Evolutionary conservation across 2,113 vertebrate genomes (phyloP).

Genomic region (Saimiri boliviensis): DNA sequence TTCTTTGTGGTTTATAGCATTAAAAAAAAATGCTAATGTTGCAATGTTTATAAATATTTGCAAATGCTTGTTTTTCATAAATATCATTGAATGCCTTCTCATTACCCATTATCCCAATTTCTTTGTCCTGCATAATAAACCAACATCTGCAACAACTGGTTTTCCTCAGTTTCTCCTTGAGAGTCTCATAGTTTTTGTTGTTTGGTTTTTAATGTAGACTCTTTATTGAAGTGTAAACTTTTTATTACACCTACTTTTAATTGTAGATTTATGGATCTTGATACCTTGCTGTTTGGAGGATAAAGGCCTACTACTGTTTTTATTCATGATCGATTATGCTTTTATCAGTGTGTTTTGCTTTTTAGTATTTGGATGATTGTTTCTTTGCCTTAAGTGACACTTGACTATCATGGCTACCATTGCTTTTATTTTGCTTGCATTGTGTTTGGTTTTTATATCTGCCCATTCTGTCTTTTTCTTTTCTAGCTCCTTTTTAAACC

Average conservation of each 20-base stretch:
- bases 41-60: background rate
- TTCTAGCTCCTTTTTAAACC: background rate
- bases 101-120: background rate
- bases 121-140: no score
- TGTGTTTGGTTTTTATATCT: background rate
- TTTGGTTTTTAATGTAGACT: background rate
- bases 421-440: accelerated
- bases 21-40: background rate
- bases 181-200: background rate
- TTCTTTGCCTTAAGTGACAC: background rate
- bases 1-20: background rate
- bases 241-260: no score
- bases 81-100: background rate
- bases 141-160: background rate
- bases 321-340: accelerated
- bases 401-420: accelerated
- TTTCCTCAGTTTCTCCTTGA: background rate
- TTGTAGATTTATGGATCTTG: background rate
- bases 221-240: background rate
- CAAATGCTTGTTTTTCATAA: background rate
- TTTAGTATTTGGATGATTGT: background rate
- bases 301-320: background rate
- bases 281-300: background rate
- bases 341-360: accelerated
- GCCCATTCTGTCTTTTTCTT: background rate